Percentiles rank a stretch among this genome's conserved stretches.
Evolutionary conservation across 2,113 vertebrate genomes (phyloP).

Genomic region (Epinephelus fuscoguttatus): DNA sequence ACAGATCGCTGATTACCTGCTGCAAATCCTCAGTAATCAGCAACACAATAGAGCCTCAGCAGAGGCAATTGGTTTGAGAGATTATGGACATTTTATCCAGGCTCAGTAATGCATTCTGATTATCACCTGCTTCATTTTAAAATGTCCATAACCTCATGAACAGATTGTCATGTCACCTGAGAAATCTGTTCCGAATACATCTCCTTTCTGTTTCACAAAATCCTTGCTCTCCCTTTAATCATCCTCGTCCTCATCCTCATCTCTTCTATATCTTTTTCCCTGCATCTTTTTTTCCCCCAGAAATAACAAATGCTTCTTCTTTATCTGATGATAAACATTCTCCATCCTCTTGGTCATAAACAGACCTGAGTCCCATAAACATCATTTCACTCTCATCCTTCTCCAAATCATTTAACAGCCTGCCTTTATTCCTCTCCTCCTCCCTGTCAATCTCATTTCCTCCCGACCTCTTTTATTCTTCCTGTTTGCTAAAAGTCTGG

Average conservation of each 20-base stretch:
- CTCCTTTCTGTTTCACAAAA: background rate
- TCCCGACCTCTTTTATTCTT: constrained; percentile 14
- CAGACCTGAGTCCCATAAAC: background rate
- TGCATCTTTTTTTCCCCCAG: background rate
- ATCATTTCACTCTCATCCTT: background rate
- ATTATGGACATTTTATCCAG: constrained; percentile 39
- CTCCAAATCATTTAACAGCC: background rate
- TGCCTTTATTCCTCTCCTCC: constrained; percentile 6
- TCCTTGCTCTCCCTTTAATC: background rate
- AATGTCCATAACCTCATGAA: constrained; percentile 10
- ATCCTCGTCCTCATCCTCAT: background rate
- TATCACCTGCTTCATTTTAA: constrained; percentile 26
- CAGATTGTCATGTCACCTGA: background rate
- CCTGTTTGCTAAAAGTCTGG: background rate
- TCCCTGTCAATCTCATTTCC: constrained; percentile 11
- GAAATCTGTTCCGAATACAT: background rate
- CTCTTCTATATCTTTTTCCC: too few relatives aligned
- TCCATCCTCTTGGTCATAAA: background rate
- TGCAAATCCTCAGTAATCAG: constrained; percentile 60
- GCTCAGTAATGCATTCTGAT: constrained; percentile 24
- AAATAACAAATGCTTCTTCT: background rate
- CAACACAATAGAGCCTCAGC: constrained; percentile 1
- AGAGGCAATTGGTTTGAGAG: constrained; percentile 34
- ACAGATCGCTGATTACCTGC: constrained; percentile 59
- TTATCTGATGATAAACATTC: background rate